Evolutionary conservation across 2,797 vertebrate species (phyloP), one percentile per base, ranked within the genome.

Genomic region (Enteromius argenteus): DNA sequence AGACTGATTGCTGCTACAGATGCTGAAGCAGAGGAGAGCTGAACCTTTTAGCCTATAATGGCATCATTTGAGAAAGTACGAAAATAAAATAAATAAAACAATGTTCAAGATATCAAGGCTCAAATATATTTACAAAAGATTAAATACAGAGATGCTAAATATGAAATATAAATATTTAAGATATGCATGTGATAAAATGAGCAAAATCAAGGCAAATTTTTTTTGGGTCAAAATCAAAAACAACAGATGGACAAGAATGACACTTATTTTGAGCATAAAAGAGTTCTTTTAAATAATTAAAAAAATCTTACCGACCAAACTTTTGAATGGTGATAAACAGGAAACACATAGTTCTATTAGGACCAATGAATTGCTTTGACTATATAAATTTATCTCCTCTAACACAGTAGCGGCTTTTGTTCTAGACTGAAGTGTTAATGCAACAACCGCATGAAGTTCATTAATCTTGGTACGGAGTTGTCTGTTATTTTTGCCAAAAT

Each of bases 1-100:
- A 91, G 90, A 91, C 92, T 90, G 90, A 93, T 91, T 84, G 89
- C 89, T 89, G 91, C 88, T 86, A 90, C 90, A 87, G 83, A 67
- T 83, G 49, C 87, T 79, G 91, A 93, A 93, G 92, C 91, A 93
- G 83, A 85, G 27, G 37, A 88, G 89, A 90, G 73, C 84, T 87
- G 89, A 83, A 85, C 83, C 90, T 78, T 73, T 85, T 86, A 92
- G 91, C 93, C 85, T 87, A 87, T 89, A 90, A 91, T 92, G 90
- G 91, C 90, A 90, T 92, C 89, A 93, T 93, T 94, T 91, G 87
- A 89, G 90, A 74, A 62, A 49, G 4, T 17, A 39, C 23, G 13
- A 37, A 56, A 37, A 75, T 4, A 15, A 11, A 30, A 19, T 23
- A 23, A 17, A 32, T 19, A 72, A 23, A 35, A 27, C 5, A 42